Percentiles rank a stretch among this genome's conserved stretches.
Evolutionary conservation across 2,797 vertebrate species (phyloP).

Genomic region (Micropoecilia bifurca): DNA sequence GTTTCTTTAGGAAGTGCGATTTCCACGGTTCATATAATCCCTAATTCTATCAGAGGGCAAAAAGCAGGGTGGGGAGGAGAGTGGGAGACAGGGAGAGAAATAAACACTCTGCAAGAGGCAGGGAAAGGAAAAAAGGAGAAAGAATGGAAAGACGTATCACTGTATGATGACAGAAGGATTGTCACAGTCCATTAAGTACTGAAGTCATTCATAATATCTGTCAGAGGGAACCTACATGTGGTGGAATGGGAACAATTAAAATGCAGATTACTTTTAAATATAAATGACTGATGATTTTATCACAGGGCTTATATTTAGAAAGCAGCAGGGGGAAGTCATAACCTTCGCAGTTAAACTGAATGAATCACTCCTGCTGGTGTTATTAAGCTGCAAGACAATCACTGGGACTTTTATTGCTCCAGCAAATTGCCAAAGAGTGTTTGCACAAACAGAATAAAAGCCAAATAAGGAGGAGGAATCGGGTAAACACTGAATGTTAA

Average conservation of each 20-base stretch:
- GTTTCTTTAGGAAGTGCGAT: slow-evolving; percentile 82
- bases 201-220: slow-evolving; percentile 68
- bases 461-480: not conserved
- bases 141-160: slow-evolving; percentile 37
- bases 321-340: slow-evolving; percentile 51
- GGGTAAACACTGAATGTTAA: slow-evolving; percentile 7
- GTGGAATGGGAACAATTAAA: slow-evolving; percentile 62
- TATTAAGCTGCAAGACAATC: slow-evolving; percentile 34
- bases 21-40: slow-evolving; percentile 78
- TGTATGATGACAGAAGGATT: slow-evolving; percentile 63
- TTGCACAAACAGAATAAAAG: slow-evolving; percentile 19
- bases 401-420: slow-evolving; percentile 27
- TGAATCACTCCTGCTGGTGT: slow-evolving; percentile 43
- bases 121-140: slow-evolving; percentile 33
- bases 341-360: slow-evolving; percentile 40
- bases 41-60: slow-evolving; percentile 78
- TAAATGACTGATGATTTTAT: slow-evolving; percentile 74
- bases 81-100: slow-evolving; percentile 39
- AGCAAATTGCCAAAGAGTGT: slow-evolving; percentile 17
- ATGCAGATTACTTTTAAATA: slow-evolving; percentile 58
- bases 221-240: slow-evolving; percentile 62
- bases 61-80: slow-evolving; percentile 35
- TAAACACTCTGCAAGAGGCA: slow-evolving; percentile 40
- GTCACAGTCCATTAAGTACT: slow-evolving; percentile 73
- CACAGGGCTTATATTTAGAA: slow-evolving; percentile 57